Base-by-base conservation (phyloP, 2,888 invertebrate species). In the Blastobasis lacticolella region DNA sequence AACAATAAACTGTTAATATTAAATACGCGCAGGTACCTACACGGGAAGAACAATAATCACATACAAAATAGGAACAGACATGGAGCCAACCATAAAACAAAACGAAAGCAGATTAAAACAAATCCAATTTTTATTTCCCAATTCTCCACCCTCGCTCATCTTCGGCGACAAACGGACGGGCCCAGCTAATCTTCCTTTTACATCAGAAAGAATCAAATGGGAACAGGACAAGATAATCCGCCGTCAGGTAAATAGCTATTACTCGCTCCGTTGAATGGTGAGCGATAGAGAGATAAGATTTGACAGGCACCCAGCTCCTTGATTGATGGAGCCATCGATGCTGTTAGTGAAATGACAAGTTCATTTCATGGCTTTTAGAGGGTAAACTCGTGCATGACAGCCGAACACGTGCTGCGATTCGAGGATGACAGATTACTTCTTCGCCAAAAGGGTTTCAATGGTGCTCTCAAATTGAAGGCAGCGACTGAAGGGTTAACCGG, bases 191-290 rank as follows among this genome's bases (percentile, higher is more conserved):
- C 75, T 71, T 60, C 62, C 63, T 70, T 66, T 66, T 65, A 67
- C 70, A 75, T 73, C 69, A 63, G 60, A 61, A 70, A 77, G 77
- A 78, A 82, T 78, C 78, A 77, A 76, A 76, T 75, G 73, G 73
- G 67, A 71, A 71, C 64, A 67, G 62, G 58, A 67, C 67, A 69
- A 71, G 76, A 84, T 84, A 80, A 86, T 85, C 79, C 75, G 52
- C 55, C 58, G 72, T 69, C 67, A 86, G 86, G 87, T 87, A 86
- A 86, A 81, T 86, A 86, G 83, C 86, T 85, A 88, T 88, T 85
- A 87, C 73, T 53, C 84, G 87, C 83, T 84, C 77, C 82, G 71
- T 59, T 82, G 87, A 66, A 54, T 69, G 70, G 64, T 62, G 60
- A 23, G 23, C 23, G 23, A 23, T 23, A 23, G 57, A 60, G 59